Conservation (phyloP, 2,113 vertebrate species). For the Dasyornis broadbenti region DNA sequence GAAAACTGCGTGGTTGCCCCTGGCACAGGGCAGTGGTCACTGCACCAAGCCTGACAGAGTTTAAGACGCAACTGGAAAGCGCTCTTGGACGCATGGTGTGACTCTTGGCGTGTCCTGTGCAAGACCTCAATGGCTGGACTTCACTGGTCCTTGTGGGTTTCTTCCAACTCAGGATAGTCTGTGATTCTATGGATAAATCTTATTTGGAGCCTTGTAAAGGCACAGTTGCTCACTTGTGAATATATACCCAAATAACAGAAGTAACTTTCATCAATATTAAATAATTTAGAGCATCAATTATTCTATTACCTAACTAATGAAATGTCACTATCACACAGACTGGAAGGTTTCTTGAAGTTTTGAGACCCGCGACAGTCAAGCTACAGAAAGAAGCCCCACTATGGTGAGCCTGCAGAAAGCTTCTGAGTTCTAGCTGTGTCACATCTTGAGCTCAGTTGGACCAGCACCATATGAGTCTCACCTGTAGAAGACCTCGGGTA, state of each 20-base stretch:
- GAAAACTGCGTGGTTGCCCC: not conserved
- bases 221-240: not conserved
- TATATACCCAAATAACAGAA: not conserved
- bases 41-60: not conserved
- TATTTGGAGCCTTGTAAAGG: not conserved
- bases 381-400: not conserved
- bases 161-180: not conserved
- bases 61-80: accelerated
- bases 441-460: not conserved
- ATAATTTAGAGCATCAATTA: not conserved
- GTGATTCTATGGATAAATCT: not conserved
- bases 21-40: not conserved
- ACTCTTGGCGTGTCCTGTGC: not conserved
- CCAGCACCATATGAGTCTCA: not conserved
- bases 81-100: not conserved
- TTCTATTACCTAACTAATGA: not conserved
- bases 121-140: accelerated
- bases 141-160: not conserved
- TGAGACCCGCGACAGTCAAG: not conserved
- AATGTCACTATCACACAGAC: not conserved
- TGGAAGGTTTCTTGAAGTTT: not conserved
- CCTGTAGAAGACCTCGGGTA: not conserved
- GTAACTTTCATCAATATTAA: not conserved
- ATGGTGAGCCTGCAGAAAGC: not conserved
- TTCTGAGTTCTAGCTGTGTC: not conserved